Conservation (phyloP, 2,113 vertebrate genomes). For the Mus pahari region DNA sequence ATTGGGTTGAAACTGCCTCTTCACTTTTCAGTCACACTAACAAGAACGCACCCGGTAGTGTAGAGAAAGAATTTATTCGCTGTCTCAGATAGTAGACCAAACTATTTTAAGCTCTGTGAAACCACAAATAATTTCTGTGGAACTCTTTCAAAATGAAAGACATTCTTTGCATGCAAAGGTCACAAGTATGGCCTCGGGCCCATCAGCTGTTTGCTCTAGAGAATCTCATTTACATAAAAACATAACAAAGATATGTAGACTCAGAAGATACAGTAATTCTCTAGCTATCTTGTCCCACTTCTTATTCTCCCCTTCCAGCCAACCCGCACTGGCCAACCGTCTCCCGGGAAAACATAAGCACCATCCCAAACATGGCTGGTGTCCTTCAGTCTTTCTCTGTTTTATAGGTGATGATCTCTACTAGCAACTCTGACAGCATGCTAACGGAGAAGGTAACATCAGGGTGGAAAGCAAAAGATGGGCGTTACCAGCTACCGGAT, state of each 20-base stretch:
- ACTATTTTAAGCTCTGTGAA: constrained; percentile 14
- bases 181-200: background rate
- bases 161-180: background rate
- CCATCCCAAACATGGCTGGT: background rate
- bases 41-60: background rate
- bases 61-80: background rate
- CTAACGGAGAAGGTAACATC: background rate
- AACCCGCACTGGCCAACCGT: background rate
- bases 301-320: background rate
- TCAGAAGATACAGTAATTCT: background rate
- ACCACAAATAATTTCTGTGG: background rate
- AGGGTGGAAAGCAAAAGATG: background rate
- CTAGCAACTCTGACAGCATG: background rate
- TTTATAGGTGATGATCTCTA: background rate
- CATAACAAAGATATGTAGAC: background rate
- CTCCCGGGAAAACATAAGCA: background rate
- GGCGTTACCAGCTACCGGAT: background rate
- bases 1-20: background rate
- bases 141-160: constrained; percentile 31
- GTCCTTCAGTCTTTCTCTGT: background rate
- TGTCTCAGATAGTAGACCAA: background rate
- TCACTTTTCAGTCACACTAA: background rate
- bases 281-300: background rate
- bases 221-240: background rate
- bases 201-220: background rate